Evolutionary conservation across 2,888 invertebrate species (phyloP).

Genomic region (Buathra laborator): DNA sequence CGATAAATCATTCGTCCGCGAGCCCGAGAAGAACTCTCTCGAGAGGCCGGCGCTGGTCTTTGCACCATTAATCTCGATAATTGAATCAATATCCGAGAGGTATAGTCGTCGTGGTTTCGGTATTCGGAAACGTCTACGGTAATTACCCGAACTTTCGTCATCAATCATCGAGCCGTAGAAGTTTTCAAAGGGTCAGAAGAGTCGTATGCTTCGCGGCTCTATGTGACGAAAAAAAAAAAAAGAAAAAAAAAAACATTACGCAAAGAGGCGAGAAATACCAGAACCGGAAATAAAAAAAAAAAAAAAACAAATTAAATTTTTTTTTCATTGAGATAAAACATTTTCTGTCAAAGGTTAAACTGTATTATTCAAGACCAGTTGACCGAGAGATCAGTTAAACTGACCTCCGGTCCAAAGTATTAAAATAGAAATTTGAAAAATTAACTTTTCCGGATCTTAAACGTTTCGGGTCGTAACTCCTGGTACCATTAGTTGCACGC

Average conservation of each 20-base stretch:
- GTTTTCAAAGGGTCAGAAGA: conserved; percentile 33
- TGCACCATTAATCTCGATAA: conserved; percentile 82
- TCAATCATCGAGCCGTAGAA: conserved; percentile 73
- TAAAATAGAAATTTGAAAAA: conserved; percentile 20
- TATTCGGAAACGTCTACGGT: conserved; percentile 74
- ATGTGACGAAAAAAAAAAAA: conserved; percentile 20
- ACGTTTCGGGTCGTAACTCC: not conserved
- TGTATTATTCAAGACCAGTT: not conserved
- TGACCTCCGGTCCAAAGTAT: conserved; percentile 19
- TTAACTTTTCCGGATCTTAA: not conserved
- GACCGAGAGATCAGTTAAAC: not conserved
- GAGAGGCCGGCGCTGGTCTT: conserved; percentile 25
- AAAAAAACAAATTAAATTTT: not conserved
- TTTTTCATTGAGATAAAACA: not conserved
- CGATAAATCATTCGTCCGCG: conserved; percentile 63
- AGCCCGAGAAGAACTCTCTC: conserved; percentile 2
- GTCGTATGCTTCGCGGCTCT: conserved; percentile 8
- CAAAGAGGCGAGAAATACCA: not conserved
- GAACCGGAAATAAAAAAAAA: conserved; percentile 7
- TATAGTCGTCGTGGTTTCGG: conserved; percentile 62
- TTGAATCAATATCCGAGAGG: conserved; percentile 82
- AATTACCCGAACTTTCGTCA: conserved; percentile 73
- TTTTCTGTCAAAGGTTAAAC: conserved; percentile 12
- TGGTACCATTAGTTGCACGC: conserved; percentile 4
- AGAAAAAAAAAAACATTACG: conserved; percentile 14